Conservation (phyloP, 2,113 vertebrate species). For the Lagopus leucura region DNA sequence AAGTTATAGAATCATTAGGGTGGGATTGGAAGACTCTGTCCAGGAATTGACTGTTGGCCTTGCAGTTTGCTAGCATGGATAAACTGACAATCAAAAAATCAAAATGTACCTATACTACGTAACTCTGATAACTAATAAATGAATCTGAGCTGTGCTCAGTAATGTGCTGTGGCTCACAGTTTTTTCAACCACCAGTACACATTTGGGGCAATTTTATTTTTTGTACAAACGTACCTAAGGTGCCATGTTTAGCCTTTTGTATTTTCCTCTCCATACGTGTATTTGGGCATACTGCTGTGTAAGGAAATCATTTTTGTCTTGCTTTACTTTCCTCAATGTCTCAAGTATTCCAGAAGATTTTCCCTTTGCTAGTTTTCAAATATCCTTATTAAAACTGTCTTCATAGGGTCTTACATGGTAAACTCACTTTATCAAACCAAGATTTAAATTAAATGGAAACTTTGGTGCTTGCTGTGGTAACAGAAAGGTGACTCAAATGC, state of each 20-base stretch:
- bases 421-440: background rate
- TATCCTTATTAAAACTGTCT: background rate
- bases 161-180: background rate
- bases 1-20: background rate
- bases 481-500: background rate
- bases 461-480: background rate
- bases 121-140: background rate
- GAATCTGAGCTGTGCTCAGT: background rate
- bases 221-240: background rate
- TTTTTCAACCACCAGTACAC: background rate
- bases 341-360: background rate
- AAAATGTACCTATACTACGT: background rate
- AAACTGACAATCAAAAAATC: background rate
- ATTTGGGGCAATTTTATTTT: background rate
- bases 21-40: background rate
- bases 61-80: background rate
- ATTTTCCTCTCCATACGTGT: background rate
- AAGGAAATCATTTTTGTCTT: background rate
- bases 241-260: background rate
- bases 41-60: background rate
- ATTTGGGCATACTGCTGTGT: background rate
- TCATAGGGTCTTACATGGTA: background rate
- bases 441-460: background rate
- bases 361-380: background rate
- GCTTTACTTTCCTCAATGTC: background rate